Base-by-base conservation (phyloP, 1,140 invertebrate genomes). In the Saccostrea glomerata region DNA sequence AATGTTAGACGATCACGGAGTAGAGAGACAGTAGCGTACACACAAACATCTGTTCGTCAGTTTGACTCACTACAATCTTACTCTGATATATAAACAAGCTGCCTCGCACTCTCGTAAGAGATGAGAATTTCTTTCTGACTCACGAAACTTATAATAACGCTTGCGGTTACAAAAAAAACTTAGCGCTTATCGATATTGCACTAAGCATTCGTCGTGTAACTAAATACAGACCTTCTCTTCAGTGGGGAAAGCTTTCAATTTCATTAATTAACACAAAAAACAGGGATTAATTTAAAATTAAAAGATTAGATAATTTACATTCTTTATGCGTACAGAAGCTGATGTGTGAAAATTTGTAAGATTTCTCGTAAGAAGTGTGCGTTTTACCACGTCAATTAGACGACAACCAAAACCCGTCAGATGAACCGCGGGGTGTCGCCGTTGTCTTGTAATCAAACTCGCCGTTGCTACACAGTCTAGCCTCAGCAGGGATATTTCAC, bases 301-400 rank as follows among this genome's bases (percentile, higher is more conserved):
- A 30, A 77, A 77, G 70, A 77, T 77, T 77, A 77, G 70, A 77
- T 77, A 77, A 77, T 30, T 30, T 12, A 15, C 30, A 23, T 23
- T 20, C 23, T 23, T 77, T 25, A 36, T 77, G 15, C 15, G 70
- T 6, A 11, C 13, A 25, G 70, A 77, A 77, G 30, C 30, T 77
- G 11, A 25, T 15, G 70, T 77, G 70, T 77, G 70, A 77, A 30
- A 25, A 77, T 77, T 77, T 77, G 70, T 12, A 25, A 30, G 70
- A 36, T 77, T 77, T 77, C 30, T 77, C 70, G 30, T 77, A 40
- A 30, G 25, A 36, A 77, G 70, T 77, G 70, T 77, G 11, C 70
- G 70, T 77, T 77, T 77, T 77, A 36, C 70, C 70, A 77, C 70
- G 70, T 77, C 70, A 77, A 77, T 77, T 77, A 77, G 25, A 11